Base-by-base conservation (phyloP, 2,888 invertebrate species). In the Agrilus cyanescens region DNA sequence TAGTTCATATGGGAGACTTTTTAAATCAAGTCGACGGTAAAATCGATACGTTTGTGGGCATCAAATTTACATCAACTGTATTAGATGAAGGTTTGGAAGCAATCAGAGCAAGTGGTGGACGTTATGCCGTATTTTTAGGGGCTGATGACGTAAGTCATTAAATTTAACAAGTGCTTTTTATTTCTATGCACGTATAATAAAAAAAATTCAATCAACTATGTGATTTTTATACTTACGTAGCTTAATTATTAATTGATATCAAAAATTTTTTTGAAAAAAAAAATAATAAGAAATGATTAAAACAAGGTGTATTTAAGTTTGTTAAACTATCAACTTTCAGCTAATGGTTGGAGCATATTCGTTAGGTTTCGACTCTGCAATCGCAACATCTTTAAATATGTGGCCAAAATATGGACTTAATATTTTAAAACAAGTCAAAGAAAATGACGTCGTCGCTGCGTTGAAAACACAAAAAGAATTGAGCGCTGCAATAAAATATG, bases 1-100 rank as follows among this genome's bases (percentile, higher is more conserved):
- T 58, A 86, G 85, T 86, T 38, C 73, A 79, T 53, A 85, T 85
- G 83, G 78, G 76, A 33, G 65, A 73, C 18, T 82, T 85, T 54
- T 72, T 85, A 32, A 66, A 70, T 12, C 70, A 74, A 15, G 79
- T 82, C 1, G 72, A 73, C 0, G 67, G 68, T 4, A 61, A 70
- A 44, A 76, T 90, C 37, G 78, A 85, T 0, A 85, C 80, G 40
- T 82, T 90, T 56, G 74, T 73, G 45, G 90, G 90, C 3, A 71
- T 88, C n/a, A 90, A 90, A 62, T 88, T 82, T 59, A 88, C 89
- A 0, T 80, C 82, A 8, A 75, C 74, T 32, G 77, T 82, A 57
- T 68, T 88, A 37, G 75, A 76, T 40, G 82, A 84, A 60, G 84
- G 76, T 1, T 67, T 73, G 1, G 74, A 73, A 52, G 80, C 80